Base-by-base conservation (phyloP, 2,797 vertebrate genomes). In the Eidolon dupreanum region DNA sequence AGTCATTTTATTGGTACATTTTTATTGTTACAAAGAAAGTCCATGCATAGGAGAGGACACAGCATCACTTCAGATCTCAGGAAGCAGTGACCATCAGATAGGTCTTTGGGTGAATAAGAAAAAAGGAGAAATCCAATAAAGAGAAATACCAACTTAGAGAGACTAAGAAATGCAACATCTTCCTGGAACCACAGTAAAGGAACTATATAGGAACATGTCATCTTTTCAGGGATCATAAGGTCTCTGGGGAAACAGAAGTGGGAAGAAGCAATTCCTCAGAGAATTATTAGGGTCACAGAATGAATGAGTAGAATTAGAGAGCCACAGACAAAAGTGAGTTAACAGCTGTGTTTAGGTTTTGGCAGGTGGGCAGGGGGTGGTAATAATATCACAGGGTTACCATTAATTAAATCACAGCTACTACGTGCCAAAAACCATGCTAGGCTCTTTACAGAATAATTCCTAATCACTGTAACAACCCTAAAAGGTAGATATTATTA, bases 1-100 rank as follows among this genome's bases (percentile, higher is more conserved):
- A 41, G 0, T 53, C 61, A 85, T 77, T 97, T 98, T 97, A 98
- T 97, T 97, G 95, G 92, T 16, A 95, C 6, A 88, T 78, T 65
- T 91, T 78, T 38, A 57, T 78, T 90, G 86, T 92, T 68, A 94
- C 93, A 90, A 61, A 71, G 70, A 74, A 85, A 88, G 26, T 26
- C 16, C 68, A 59, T 91, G 95, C 78, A 59, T 20, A 66, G 2
- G 6, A 10, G 12, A n/a, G 73, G 4, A 73, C 36, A 63, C 33
- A 71, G n/a, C 66, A 46, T 81, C 82, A 85, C 61, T 66, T 93
- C 31, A 55, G 24, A 88, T 57, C 84, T 83, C 65, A 61, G 51
- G 83, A 93, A 90, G 24, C 90, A 93, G 78, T 19, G 26, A 73
- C 4, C 24, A 82, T 71, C 70, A 53, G 33, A 36, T 68, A 22